These are phyloP conservation scores for Sebastes iracundus DNA, from an alignment of 2,797 vertebrate genomes.

Conservation along the genomic window DNA sequence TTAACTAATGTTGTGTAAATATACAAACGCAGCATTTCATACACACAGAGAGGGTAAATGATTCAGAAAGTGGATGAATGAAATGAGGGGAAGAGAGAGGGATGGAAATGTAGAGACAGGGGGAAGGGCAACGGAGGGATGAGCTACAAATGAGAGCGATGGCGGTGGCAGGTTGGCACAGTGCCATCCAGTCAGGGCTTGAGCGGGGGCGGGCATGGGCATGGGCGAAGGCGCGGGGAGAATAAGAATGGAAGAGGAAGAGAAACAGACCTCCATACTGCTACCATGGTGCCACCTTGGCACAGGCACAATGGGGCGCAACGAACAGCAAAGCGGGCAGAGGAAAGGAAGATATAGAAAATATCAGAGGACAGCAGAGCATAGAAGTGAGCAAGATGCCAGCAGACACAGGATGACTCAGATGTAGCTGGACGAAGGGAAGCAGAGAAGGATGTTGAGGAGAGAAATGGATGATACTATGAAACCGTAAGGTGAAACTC, in stretches of 20 bases:
- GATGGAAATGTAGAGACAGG: constrained; percentile 79
- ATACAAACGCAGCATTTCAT: neutral
- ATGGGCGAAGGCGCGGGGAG: constrained; percentile 80
- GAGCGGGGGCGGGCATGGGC: constrained; percentile 88
- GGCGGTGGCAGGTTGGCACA: constrained; percentile 95
- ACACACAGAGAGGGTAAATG: constrained; percentile 34
- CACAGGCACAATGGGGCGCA: constrained; percentile 57
- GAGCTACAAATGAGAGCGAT: constrained; percentile 98
- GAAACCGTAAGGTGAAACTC: constrained; percentile 27
- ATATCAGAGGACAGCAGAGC: constrained; percentile 35
- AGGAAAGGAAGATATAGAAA: constrained; percentile 39
- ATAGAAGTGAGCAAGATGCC: constrained; percentile 55
- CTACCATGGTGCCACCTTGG: constrained; percentile 77
- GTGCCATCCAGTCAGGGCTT: constrained; percentile 99
- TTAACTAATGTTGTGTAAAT: constrained; percentile 1
- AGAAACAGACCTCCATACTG: constrained; percentile 78
- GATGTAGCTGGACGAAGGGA: constrained; percentile 44
- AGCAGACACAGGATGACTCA: constrained; percentile 52
- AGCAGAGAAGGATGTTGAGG: constrained; percentile 31
- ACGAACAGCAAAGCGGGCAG: constrained; percentile 36
- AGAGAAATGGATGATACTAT: constrained; percentile 26
- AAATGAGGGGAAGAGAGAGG: constrained; percentile 66
- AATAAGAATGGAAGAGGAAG: constrained; percentile 80
- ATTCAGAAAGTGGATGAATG: constrained; percentile 62
- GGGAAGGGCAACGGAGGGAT: constrained; percentile 88